Evolutionary conservation across 2,797 vertebrate genomes (phyloP).

Genomic region (Cheirogaleus major): DNA sequence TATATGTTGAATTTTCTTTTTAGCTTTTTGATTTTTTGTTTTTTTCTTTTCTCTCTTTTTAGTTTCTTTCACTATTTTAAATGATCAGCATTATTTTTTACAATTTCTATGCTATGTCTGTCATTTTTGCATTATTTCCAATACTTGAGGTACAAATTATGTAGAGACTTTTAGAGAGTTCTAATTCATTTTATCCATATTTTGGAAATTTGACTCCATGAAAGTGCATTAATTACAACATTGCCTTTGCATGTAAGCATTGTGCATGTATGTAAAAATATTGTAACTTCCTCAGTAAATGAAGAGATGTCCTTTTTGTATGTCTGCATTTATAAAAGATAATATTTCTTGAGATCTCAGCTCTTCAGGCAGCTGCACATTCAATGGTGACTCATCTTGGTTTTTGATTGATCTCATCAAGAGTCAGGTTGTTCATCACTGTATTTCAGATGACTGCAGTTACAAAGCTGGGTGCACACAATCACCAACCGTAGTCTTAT

Average conservation of each 20-base stretch:
- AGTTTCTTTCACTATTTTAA: not conserved
- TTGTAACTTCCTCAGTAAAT: not conserved
- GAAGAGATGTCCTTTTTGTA: not conserved
- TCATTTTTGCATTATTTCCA: not conserved
- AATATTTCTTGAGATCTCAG: not conserved
- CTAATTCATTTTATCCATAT: not conserved
- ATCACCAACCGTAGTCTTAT: not conserved
- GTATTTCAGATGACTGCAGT: not conserved
- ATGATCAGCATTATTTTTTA: not conserved
- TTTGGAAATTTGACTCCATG: not conserved
- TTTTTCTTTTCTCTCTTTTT: not conserved
- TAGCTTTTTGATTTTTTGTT: not conserved
- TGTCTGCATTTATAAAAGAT: not conserved
- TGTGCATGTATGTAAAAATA: not conserved
- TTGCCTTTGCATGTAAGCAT: not conserved
- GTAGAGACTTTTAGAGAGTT: not conserved
- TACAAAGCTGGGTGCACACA: not conserved
- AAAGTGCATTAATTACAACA: not conserved
- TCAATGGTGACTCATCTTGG: not conserved
- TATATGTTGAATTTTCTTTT: not conserved
- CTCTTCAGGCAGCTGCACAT: not conserved
- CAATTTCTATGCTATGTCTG: not conserved
- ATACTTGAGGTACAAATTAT: not conserved
- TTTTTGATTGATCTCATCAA: not conserved
- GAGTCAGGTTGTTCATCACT: not conserved